Percentiles rank a stretch among this genome's conserved stretches.
phyloP scores from a whole-genome alignment of 1,140 invertebrate species.

The Babylonia areolata region DNA sequence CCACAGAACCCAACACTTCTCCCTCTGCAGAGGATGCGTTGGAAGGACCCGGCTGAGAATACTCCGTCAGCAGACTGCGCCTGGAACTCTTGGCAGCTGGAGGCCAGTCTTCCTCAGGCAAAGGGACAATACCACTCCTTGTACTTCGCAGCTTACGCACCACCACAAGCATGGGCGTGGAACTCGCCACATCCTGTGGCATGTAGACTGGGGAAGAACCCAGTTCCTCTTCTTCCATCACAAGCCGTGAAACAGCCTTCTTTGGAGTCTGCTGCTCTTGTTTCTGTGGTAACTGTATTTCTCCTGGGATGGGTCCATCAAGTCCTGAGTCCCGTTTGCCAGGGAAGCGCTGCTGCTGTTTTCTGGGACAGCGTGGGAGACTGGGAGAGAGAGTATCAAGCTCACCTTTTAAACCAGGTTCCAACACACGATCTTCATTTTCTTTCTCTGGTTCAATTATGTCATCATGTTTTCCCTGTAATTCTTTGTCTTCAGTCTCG shows the following conservation, averaged over 20 bases:
- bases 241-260: background rate
- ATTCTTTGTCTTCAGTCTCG: background rate
- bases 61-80: background rate
- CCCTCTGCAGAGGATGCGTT: background rate
- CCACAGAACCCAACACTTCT: background rate
- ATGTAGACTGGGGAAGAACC: conserved; percentile 20
- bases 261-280: background rate
- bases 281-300: background rate
- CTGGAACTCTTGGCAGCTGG: background rate
- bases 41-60: background rate
- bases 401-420: too few relatives aligned
- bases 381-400: background rate
- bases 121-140: background rate
- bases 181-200: background rate
- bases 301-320: background rate
- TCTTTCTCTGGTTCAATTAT: too few relatives aligned
- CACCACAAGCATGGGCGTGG: background rate
- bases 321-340: background rate
- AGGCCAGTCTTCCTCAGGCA: background rate
- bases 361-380: background rate
- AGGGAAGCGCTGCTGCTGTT: background rate
- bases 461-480: background rate
- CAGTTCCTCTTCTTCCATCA: background rate
- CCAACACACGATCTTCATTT: too few relatives aligned
- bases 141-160: background rate